Evolutionary conservation across 2,888 invertebrate species (phyloP).

Genomic region (Morpho helenor): DNA sequence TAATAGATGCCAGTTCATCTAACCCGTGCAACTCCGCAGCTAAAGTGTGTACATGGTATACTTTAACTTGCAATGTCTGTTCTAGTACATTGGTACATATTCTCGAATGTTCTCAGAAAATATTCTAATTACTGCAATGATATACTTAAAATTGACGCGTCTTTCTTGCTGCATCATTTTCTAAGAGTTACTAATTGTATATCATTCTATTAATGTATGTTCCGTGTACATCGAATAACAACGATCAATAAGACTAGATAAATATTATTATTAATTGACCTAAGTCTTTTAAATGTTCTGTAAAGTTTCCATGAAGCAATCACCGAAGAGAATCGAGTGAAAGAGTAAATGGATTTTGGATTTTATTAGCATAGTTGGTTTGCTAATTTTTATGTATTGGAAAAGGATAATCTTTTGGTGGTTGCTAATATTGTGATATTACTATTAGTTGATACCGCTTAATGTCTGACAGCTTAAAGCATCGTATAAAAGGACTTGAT

Average conservation of each 20-base stretch:
- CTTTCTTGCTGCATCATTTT: neutral
- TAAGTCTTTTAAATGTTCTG: slow-evolving; percentile 22
- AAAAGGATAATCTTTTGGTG: slow-evolving; percentile 30
- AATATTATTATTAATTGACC: slow-evolving; percentile 15
- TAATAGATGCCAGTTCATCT: no score
- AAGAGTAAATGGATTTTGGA: slow-evolving; percentile 5
- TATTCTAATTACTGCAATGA: no score
- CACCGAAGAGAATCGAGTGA: slow-evolving; percentile 13
- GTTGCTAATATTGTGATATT: slow-evolving; percentile 74
- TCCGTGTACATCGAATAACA: slow-evolving; percentile 26
- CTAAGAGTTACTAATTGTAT: neutral
- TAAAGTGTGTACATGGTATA: no score
- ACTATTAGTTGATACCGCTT: slow-evolving; percentile 59
- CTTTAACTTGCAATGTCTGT: no score
- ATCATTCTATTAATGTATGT: neutral
- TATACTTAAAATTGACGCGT: no score
- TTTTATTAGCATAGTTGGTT: slow-evolving; percentile 15
- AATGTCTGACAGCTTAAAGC: slow-evolving; percentile 33
- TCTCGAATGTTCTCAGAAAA: no score
- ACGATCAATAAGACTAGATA: slow-evolving; percentile 24
- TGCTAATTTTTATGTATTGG: slow-evolving; percentile 12
- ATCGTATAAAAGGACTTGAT: neutral
- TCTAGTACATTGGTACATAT: no score
- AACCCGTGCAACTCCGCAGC: no score
- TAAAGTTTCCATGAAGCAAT: slow-evolving; percentile 22